phyloP scores from a whole-genome alignment of 2,113 vertebrate species.

The Ctenomys sociabilis region DNA sequence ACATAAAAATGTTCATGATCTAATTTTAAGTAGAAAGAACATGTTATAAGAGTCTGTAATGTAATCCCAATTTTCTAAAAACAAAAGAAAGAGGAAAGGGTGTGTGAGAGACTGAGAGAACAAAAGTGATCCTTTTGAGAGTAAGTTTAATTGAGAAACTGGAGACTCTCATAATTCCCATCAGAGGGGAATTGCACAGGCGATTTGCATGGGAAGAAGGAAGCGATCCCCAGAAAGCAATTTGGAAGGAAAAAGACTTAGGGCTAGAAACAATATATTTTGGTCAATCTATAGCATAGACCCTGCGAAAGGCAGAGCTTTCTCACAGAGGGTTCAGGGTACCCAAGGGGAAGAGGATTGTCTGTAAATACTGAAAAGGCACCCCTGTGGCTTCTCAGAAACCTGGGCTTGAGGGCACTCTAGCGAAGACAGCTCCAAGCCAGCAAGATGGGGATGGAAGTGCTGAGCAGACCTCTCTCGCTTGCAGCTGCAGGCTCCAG shows the following conservation, averaged over 20 bases:
- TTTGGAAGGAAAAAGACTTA: neutral
- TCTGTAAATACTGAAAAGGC: neutral
- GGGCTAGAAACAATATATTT: neutral
- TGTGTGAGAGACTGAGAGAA: neutral
- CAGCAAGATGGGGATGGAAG: neutral
- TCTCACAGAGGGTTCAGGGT: neutral
- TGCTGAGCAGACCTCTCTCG: accelerated
- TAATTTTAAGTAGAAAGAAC: neutral
- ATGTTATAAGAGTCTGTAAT: neutral
- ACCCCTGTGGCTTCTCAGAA: neutral
- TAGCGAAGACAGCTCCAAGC: too few relatives aligned
- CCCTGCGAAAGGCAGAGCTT: too few relatives aligned
- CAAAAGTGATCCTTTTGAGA: neutral
- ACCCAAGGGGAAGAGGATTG: neutral
- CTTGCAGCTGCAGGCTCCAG: neutral
- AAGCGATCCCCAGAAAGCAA: neutral
- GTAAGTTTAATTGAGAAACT: neutral
- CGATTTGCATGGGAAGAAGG: neutral
- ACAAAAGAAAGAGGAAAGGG: neutral
- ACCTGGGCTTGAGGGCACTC: neutral
- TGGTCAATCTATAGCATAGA: neutral
- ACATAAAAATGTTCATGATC: neutral
- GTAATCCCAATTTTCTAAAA: neutral
- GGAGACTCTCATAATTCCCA: neutral
- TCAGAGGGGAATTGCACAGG: neutral